A percentile compares a stretch with the other conserved stretches of the same genome.
These are phyloP conservation scores for Oryzias celebensis DNA, from an alignment of 2,113 vertebrate genomes.

Conservation along the genomic window DNA sequence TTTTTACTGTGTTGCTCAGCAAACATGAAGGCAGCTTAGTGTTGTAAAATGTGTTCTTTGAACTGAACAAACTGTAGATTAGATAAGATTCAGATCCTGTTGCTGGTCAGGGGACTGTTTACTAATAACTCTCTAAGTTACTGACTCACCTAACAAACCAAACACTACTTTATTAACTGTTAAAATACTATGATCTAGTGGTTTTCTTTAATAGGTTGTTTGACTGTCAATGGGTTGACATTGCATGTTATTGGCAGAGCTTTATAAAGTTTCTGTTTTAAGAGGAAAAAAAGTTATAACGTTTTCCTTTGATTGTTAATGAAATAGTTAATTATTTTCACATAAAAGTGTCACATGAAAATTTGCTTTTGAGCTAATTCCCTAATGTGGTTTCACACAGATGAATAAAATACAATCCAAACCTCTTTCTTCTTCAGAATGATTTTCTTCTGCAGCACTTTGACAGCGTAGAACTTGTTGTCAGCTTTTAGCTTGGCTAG, in stretches of 20 bases:
- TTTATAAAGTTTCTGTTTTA: neutral
- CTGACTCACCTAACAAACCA: neutral
- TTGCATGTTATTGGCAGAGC: neutral
- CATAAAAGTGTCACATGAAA: no score
- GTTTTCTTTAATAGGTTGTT: neutral
- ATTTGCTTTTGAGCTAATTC: no score
- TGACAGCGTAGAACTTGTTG: constrained; percentile 91
- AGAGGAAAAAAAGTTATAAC: neutral
- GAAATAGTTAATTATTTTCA: neutral
- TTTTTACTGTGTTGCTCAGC: constrained; percentile 6
- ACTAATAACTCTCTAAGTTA: constrained; percentile 45
- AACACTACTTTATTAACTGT: no score
- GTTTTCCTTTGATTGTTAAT: neutral
- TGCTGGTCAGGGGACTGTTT: constrained; percentile 46
- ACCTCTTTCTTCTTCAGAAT: constrained; percentile 97
- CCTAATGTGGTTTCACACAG: no score
- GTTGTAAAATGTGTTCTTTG: constrained; percentile 59
- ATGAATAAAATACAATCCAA: neutral
- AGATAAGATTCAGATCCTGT: constrained; percentile 64
- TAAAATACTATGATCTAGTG: no score
- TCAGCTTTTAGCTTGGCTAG: constrained; percentile 92
- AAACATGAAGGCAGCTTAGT: constrained; percentile 8
- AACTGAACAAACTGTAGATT: constrained; percentile 59
- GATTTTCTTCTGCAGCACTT: constrained; percentile 96
- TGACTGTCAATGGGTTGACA: neutral